Percentiles rank a stretch among this genome's conserved stretches.
phyloP scores from a whole-genome alignment of 1,140 invertebrate species.

The Cydia strobilella region DNA sequence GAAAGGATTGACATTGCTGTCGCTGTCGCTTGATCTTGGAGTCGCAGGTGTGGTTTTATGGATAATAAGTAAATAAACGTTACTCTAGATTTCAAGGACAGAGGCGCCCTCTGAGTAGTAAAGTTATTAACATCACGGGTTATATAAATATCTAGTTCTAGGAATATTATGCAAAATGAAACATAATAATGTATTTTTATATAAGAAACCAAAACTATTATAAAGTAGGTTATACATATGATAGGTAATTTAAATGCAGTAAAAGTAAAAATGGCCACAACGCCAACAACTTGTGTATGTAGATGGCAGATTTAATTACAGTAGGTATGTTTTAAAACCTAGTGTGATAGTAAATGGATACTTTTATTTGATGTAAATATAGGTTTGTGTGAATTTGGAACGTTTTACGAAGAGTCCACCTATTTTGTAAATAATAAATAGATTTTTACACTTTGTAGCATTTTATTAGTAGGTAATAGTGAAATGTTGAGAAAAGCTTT shows the following conservation, averaged over 20 bases:
- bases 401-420: conserved; percentile 78
- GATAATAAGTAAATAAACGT: conserved; percentile 2
- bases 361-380: conserved; percentile 43
- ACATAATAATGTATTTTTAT: conserved; percentile 57
- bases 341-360: conserved; percentile 21
- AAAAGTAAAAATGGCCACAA: neutral
- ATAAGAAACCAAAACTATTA: conserved; percentile 63
- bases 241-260: conserved; percentile 1
- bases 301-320: conserved; percentile 25
- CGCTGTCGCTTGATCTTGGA: no score
- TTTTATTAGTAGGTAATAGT: conserved; percentile 52
- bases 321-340: conserved; percentile 26
- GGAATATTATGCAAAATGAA: conserved; percentile 3
- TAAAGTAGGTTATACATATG: conserved; percentile 31
- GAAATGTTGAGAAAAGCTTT: conserved; percentile 64
- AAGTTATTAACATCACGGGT: conserved; percentile 3
- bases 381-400: conserved; percentile 72
- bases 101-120: conserved; percentile 16
- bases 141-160: neutral
- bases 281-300: conserved; percentile 3
- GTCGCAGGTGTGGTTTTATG: neutral
- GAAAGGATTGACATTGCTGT: neutral
- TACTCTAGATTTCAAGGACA: neutral
- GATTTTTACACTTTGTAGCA: conserved; percentile 73
- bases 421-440: conserved; percentile 78